Base-by-base conservation (phyloP, 2,888 invertebrate species). In the Yponomeuta cagnagella region DNA sequence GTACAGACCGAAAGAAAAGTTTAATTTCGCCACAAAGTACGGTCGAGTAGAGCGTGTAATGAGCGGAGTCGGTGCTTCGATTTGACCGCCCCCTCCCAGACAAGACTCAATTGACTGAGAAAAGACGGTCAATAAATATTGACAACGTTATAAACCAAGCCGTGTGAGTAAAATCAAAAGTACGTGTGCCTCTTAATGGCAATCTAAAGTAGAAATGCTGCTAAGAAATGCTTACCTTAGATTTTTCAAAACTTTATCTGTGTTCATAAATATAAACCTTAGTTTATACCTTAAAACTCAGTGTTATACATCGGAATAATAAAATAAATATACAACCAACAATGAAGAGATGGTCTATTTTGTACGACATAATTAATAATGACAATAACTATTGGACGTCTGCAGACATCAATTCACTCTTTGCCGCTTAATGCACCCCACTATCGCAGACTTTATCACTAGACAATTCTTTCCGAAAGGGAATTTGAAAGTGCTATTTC, bases 41-140 rank as follows among this genome's bases (percentile, higher is more conserved):
- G 68, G 48, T 77, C 77, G 74, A 76, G 79, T 76, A 75, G 76
- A 78, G 76, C 79, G 75, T 80, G 84, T 90, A 90, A 90, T 90
- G 89, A 90, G 87, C 83, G 82, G 83, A 82, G 85, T 85, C 85
- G 80, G 77, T 83, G 88, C 80, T 86, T 90, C 87, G 81, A 89
- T 89, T 89, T 69, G 90, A 88, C 89, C 88, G 84, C 85, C 85
- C 82, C 80, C 77, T 79, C 79, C 78, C 84, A 82, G 78, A 81
- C 81, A 77, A 76, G 75, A 12, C 52, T 58, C 52, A 76, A 30
- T 31, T 30, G 31, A 23, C 65, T 65, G 65, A 9, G 4, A 10
- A 23, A 12, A 31, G 10, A 65, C 65, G 33, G 10, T 65, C 31
- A 65, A 23, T 65, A 65, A 65, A 23, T 30, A 65, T 65, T 65